Evolutionary conservation across 2,797 vertebrate species (phyloP).

Genomic region (Enteromius thamalakanensis): DNA sequence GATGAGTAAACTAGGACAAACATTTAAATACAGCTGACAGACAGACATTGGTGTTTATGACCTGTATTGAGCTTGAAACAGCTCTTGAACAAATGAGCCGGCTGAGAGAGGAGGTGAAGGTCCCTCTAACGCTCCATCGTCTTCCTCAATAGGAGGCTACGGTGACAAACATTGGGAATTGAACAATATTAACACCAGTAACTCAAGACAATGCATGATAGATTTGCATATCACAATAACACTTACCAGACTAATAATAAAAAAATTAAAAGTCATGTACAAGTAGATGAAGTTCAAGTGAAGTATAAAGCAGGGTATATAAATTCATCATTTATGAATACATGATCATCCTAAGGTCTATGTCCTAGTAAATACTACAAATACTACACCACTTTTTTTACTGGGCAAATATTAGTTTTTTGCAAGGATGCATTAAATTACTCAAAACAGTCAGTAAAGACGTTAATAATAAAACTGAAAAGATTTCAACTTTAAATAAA

Average conservation of each 20-base stretch:
- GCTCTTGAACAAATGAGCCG: conserved; percentile 95
- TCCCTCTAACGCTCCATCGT: conserved; percentile 86
- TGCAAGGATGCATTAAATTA: not conserved
- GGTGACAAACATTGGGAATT: conserved; percentile 30
- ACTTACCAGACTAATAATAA: not conserved
- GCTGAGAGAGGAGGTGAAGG: conserved; percentile 88
- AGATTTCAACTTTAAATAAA: too few species aligned
- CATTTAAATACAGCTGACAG: not conserved
- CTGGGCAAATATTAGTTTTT: too few species aligned
- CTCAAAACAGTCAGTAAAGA: not conserved
- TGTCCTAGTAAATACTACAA: not conserved
- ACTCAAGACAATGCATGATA: too few species aligned
- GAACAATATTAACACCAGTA: not conserved
- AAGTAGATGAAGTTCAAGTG: not conserved
- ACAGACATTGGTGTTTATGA: conserved; percentile 60
- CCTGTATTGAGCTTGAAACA: conserved; percentile 99
- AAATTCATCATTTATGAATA: not conserved
- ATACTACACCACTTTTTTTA: not conserved
- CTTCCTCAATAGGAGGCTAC: conserved; percentile 88
- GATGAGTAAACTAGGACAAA: not conserved
- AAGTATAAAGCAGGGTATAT: not conserved
- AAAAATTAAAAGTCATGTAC: not conserved
- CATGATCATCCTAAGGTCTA: not conserved
- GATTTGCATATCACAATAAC: not conserved
- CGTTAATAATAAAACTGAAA: not conserved